Percentiles rank a stretch among this genome's conserved stretches.
phyloP scores from a whole-genome alignment of 2,888 invertebrate species.

The Dolichopus griseipennis region DNA sequence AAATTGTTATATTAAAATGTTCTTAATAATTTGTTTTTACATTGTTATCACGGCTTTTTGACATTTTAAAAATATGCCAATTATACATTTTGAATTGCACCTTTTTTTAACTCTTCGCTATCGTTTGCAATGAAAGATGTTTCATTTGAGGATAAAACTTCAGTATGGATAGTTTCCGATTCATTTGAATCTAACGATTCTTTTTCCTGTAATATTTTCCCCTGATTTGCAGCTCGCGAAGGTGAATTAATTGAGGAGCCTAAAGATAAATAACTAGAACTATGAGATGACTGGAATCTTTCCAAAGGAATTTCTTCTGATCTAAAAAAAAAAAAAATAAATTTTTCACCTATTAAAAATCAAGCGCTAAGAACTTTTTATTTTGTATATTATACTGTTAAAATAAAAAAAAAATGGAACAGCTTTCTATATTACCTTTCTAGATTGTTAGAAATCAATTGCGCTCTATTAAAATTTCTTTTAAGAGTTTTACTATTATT shows the following conservation, averaged over 20 bases:
- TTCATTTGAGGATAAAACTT: constrained; percentile 53
- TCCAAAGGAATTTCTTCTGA: constrained; percentile 76
- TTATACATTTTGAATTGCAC: constrained; percentile 48
- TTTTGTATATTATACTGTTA: constrained; percentile 36
- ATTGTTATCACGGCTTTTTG: no score
- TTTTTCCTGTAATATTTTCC: constrained; percentile 32
- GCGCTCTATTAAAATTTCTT: constrained; percentile 37
- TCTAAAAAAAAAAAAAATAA: constrained; percentile 26
- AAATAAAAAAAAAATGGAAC: constrained; percentile 38
- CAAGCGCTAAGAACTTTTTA: constrained; percentile 26
- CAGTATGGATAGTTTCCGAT: constrained; percentile 28
- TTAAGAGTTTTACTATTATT: constrained; percentile 37
- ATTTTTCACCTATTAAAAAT: constrained; percentile 33
- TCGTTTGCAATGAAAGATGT: constrained; percentile 66
- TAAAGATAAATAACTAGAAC: constrained; percentile 42
- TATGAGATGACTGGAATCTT: constrained; percentile 57
- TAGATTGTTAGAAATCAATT: constrained; percentile 39
- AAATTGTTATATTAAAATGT: no score
- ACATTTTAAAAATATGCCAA: no score
- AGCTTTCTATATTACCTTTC: constrained; percentile 32
- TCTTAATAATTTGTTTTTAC: no score
- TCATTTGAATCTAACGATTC: constrained; percentile 26
- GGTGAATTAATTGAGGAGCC: constrained; percentile 31
- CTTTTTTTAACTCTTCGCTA: constrained; percentile 43
- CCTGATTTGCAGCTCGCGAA: constrained; percentile 46